Conservation (phyloP, 2,113 vertebrate species). For the Aspidoscelis tigris region DNA sequence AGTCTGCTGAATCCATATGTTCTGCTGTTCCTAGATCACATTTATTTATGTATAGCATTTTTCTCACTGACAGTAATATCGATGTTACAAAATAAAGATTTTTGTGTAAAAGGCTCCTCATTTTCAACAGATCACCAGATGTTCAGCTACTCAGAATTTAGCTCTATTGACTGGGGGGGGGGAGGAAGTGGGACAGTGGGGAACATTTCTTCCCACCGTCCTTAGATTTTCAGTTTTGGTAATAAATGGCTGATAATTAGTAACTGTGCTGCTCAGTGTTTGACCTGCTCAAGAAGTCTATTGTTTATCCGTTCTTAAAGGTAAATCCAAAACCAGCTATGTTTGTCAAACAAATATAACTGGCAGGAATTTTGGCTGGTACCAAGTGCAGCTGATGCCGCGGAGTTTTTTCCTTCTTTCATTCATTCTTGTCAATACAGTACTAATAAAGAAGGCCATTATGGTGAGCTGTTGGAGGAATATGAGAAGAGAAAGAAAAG, state of each 20-base stretch:
- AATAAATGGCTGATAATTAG: conserved; percentile 38
- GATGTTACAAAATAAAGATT: conserved; percentile 6
- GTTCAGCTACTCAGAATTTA: conserved; percentile 12
- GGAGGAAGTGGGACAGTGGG: neutral
- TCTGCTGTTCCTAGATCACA: conserved; percentile 22
- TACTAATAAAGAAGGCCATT: conserved; percentile 47
- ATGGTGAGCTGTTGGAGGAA: conserved; percentile 34
- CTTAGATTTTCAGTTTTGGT: conserved; percentile 7
- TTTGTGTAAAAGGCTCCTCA: conserved; percentile 32
- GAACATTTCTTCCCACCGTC: neutral
- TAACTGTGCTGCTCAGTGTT: conserved; percentile 48
- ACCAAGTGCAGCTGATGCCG: conserved; percentile 12
- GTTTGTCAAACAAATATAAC: conserved; percentile 42
- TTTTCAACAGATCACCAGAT: conserved; percentile 34
- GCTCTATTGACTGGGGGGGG: neutral
- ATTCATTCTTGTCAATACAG: conserved; percentile 43
- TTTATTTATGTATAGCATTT: neutral
- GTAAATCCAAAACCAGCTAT: conserved; percentile 42
- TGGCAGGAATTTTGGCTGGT: conserved; percentile 38
- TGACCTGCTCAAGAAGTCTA: conserved; percentile 49
- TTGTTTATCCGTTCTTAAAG: conserved; percentile 50
- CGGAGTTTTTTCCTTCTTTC: neutral
- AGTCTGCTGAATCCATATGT: neutral
- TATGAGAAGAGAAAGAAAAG: conserved; percentile 46
- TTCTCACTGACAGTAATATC: neutral